Percentiles rank a stretch among this genome's conserved stretches.
phyloP scores from a whole-genome alignment of 2,113 vertebrate genomes.

The Tapirus terrestris region DNA sequence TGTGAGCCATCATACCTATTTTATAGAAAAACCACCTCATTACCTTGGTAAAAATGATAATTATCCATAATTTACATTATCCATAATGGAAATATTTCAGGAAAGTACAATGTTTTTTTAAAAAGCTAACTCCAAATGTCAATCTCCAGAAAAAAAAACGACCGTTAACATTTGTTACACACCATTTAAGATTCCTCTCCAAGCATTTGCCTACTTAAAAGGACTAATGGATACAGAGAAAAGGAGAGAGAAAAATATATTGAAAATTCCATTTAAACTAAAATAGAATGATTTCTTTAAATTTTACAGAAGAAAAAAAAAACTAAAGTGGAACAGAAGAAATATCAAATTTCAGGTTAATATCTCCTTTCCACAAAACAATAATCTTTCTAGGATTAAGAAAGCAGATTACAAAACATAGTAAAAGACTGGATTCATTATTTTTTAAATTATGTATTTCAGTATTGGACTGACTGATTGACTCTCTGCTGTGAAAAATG shows the following conservation, averaged over 20 bases:
- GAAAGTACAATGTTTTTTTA: background rate
- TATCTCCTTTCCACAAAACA: background rate
- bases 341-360: background rate
- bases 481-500: background rate
- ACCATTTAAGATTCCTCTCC: background rate
- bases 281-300: background rate
- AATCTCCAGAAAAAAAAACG: background rate
- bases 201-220: background rate
- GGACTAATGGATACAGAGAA: background rate
- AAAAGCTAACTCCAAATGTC: background rate
- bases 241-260: background rate
- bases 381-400: background rate
- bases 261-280: background rate
- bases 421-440: background rate
- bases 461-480: background rate
- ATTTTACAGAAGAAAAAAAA: conserved; percentile 32
- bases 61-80: background rate
- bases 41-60: background rate
- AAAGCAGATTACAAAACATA: background rate
- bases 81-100: background rate
- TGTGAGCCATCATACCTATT: background rate
- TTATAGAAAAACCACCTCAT: background rate
- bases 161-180: background rate
- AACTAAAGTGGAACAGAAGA: background rate
- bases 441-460: background rate